Evolutionary conservation across 2,888 invertebrate species (phyloP), one percentile per base, ranked within the genome.

Genomic region (Xanthorhoe spadicearia): DNA sequence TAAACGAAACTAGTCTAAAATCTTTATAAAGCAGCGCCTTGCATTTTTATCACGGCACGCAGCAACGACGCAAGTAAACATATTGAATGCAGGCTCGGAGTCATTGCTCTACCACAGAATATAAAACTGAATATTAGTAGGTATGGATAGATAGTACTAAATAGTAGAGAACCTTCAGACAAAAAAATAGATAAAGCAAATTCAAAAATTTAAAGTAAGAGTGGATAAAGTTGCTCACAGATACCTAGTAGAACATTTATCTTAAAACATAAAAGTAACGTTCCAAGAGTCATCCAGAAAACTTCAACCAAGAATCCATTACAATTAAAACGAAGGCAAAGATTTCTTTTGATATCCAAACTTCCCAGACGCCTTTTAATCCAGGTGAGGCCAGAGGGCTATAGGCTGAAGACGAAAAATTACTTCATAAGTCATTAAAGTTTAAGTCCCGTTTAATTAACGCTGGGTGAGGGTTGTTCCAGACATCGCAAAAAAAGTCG

Each of bases 371-470:
- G 81, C 78, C 79, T 79, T 77, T 77, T 82, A 83, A 84, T 83
- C 80, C 80, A 79, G 83, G 84, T 82, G 68, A 70, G 74, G 79
- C 77, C 79, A 75, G 79, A 83, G 83, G 79, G 83, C 84, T 82
- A 76, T 79, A 74, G 70, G 74, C 72, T 51, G 46, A 76, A 74
- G 78, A 73, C 72, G 61, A 79, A 81, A 86, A 86, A 89, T 84
- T 80, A 82, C 75, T 79, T 80, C 77, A 70, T 76, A 85, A 88
- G 84, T 88, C 84, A 85, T 92, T 90, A 85, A 87, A 89, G 83
- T 84, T 83, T 84, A 84, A 88, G 84, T 79, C 83, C 77, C 74
- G 82, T 85, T 86, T 90, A 92, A 92, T 90, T 91, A 89, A 80
- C 79, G 82, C 70, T 43, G 61, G 70, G 72, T 62, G 73, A 72